Conservation (phyloP, 1,140 invertebrate genomes). For the Sinonovacula constricta region DNA sequence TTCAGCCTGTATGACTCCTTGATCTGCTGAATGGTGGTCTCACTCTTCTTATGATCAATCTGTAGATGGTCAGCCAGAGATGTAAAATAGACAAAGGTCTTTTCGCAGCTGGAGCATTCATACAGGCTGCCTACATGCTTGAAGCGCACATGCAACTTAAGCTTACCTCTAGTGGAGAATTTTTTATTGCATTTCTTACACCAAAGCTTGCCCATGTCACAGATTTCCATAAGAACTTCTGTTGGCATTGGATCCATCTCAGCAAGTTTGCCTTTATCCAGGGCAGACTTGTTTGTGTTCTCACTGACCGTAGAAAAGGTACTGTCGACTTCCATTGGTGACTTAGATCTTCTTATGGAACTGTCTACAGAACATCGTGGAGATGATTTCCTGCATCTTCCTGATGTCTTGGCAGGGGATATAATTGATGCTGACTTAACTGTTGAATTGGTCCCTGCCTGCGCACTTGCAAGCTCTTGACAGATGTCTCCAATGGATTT, state of each 20-base stretch:
- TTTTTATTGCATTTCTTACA: constrained; percentile 63
- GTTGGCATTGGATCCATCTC: background rate
- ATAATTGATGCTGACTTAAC: no score
- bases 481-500: background rate
- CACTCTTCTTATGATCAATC: constrained; percentile 72
- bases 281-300: background rate
- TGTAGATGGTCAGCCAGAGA: constrained; percentile 74
- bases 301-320: background rate
- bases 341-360: background rate
- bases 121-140: constrained; percentile 12
- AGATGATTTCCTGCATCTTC: constrained; percentile 24
- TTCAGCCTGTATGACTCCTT: constrained; percentile 44
- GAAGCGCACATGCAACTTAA: background rate
- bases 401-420: no score
- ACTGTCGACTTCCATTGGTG: background rate
- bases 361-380: constrained; percentile 20
- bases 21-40: constrained; percentile 71
- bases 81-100: constrained; percentile 74
- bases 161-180: constrained; percentile 49
- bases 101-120: constrained; percentile 76
- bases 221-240: background rate
- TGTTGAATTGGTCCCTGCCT: background rate
- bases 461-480: background rate
- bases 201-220: background rate
- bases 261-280: background rate